Percentiles rank a stretch among this genome's conserved stretches.
phyloP scores from a whole-genome alignment of 2,113 vertebrate genomes.

The Xiphias gladius region DNA sequence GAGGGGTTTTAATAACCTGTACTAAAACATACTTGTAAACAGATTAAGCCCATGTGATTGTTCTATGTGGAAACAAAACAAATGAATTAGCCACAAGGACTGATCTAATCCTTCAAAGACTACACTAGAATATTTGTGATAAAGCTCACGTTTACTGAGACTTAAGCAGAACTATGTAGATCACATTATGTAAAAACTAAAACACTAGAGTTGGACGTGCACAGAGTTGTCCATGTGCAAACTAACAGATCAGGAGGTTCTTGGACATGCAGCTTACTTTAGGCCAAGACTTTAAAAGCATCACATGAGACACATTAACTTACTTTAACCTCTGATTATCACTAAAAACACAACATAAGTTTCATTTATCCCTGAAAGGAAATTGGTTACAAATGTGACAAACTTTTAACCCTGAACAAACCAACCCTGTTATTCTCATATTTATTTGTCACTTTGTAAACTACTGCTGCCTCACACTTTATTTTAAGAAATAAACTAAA shows the following conservation, averaged over 20 bases:
- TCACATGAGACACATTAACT: not conserved
- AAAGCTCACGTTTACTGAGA: not conserved
- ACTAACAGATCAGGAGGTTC: not conserved
- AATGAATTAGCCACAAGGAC: not conserved
- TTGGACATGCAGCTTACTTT: not conserved
- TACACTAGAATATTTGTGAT: not conserved
- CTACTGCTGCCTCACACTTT: not conserved
- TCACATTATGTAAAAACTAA: not conserved
- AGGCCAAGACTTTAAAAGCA: not conserved
- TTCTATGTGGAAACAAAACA: not conserved
- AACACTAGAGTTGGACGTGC: too few relatives aligned
- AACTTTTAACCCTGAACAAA: too few relatives aligned
- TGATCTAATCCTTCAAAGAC: not conserved
- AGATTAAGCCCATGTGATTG: not conserved
- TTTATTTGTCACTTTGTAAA: not conserved
- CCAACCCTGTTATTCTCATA: not conserved
- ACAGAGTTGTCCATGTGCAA: not conserved
- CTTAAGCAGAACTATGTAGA: not conserved
- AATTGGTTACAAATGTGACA: not conserved
- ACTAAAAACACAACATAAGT: not conserved
- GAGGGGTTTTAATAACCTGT: not conserved
- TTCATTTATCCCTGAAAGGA: too few relatives aligned
- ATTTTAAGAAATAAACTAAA: not conserved
- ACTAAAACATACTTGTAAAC: not conserved
- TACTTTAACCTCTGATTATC: not conserved